These are phyloP conservation scores for Megamerina dolium DNA, from an alignment of 2,888 invertebrate genomes.

Conservation along the genomic window DNA sequence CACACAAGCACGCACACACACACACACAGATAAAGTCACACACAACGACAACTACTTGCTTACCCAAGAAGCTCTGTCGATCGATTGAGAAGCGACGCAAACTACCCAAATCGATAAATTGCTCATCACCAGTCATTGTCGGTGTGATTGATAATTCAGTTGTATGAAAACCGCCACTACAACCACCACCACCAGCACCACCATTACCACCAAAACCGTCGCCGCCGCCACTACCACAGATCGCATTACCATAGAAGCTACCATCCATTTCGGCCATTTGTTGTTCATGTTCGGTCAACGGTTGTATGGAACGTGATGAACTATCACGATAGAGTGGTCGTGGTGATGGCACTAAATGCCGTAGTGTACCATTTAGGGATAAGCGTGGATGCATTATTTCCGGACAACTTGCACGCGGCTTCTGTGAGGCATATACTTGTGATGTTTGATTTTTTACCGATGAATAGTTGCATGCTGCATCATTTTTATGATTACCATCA, in stretches of 20 bases:
- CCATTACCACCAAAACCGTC: slow-evolving; percentile 12
- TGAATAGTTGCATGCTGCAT: slow-evolving; percentile 11
- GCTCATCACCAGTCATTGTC: slow-evolving; percentile 42
- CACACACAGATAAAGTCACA: too few relatives aligned
- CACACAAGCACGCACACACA: too few relatives aligned
- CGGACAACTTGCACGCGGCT: slow-evolving; percentile 40
- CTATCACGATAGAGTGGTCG: slow-evolving; percentile 43
- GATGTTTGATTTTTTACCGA: slow-evolving; percentile 12
- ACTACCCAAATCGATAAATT: slow-evolving; percentile 46
- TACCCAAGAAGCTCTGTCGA: slow-evolving; percentile 48
- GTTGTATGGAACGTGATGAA: slow-evolving; percentile 45
- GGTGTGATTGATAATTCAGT: slow-evolving; percentile 47
- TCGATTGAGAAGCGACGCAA: slow-evolving; percentile 47
- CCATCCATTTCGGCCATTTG: slow-evolving; percentile 44
- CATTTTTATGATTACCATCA: neutral
- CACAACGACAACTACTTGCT: too few relatives aligned
- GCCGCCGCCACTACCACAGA: slow-evolving; percentile 20
- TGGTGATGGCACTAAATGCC: slow-evolving; percentile 45
- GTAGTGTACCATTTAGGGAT: slow-evolving; percentile 44
- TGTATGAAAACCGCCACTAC: slow-evolving; percentile 36
- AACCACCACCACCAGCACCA: slow-evolving; percentile 18
- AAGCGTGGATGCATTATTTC: slow-evolving; percentile 47
- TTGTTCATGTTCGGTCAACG: slow-evolving; percentile 40
- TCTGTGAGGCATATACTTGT: slow-evolving; percentile 21
- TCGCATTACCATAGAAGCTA: slow-evolving; percentile 34